Evolutionary conservation across 2,888 invertebrate species (phyloP), one percentile per base, ranked within the genome.

Genomic region (Anaspis maculata): DNA sequence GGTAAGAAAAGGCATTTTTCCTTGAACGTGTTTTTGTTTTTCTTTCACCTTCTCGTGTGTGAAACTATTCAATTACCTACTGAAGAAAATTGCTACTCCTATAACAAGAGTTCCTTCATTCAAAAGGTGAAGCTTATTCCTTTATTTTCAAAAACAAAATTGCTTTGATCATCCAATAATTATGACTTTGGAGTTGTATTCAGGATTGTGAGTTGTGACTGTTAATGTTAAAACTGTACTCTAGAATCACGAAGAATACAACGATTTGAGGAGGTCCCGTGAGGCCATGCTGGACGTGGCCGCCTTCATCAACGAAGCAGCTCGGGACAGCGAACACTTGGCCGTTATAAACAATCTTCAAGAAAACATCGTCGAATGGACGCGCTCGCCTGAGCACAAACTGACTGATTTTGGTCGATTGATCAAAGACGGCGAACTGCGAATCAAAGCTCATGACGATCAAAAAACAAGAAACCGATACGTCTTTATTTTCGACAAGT

Each of bases 201-300:
- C 5, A 14, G 27, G n/a, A 38, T 24, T 14, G n/a, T n/a, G n/a
- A n/a, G n/a, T n/a, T n/a, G n/a, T n/a, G n/a, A n/a, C n/a, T n/a
- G n/a, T n/a, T n/a, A n/a, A n/a, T n/a, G n/a, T n/a, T n/a, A n/a
- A n/a, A n/a, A n/a, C n/a, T n/a, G n/a, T n/a, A n/a, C n/a, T n/a
- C n/a, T 49, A 86, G 77, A 78, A 77, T 56, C 82, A 84, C 52
- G 89, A 90, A 43, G 95, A 96, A 51, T 81, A 83, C 57, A 74
- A 79, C 5, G 82, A 84, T 10, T 62, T 96, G 49, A 82, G 85
- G 54, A 74, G 83, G 42, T 94, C 96, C 15, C 80, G 91, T 51
- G 92, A 95, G 62, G 88, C 90, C 26, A 96, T 96, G 95, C 79
- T 90, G 42, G 96, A 97, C 65, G 84, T 97, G 19, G 91, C 95